Percentiles rank a stretch among this genome's conserved stretches.
These are phyloP conservation scores for Fragum fragum DNA, from an alignment of 2,888 invertebrate genomes.

Conservation along the genomic window DNA sequence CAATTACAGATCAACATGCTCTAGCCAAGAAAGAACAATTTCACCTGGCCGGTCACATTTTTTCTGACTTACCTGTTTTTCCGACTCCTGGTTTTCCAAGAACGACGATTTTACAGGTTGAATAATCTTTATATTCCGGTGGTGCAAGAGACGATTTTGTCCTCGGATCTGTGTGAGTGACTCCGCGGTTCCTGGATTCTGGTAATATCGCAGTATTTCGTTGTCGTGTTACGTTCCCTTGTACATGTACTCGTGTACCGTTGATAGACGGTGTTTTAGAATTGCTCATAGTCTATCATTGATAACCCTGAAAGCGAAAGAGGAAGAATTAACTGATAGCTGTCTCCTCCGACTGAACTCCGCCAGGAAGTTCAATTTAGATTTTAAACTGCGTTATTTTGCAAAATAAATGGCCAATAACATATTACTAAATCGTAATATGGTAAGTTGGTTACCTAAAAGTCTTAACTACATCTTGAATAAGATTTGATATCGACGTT, in stretches of 20 bases:
- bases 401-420: too few relatives aligned
- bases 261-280: constrained; percentile 5
- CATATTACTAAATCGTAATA: neutral
- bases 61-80: constrained; percentile 72
- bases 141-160: constrained; percentile 13
- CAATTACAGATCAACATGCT: too few relatives aligned
- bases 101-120: constrained; percentile 74
- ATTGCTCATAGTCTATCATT: neutral
- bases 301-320: neutral
- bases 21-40: too few relatives aligned
- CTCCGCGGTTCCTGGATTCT: neutral
- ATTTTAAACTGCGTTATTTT: too few relatives aligned
- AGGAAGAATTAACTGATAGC: neutral
- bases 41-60: too few relatives aligned
- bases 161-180: neutral
- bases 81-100: constrained; percentile 78
- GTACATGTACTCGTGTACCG: constrained; percentile 12
- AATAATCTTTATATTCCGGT: constrained; percentile 41
- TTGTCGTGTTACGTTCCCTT: constrained; percentile 23
- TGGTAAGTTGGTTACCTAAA: neutral
- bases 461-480: too few relatives aligned
- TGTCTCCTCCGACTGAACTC: too few relatives aligned
- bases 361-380: too few relatives aligned
- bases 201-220: neutral
- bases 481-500: neutral